Base-by-base conservation (phyloP, 64 coral and sea anemone genomes). In the Trachythela sp. region DNA sequence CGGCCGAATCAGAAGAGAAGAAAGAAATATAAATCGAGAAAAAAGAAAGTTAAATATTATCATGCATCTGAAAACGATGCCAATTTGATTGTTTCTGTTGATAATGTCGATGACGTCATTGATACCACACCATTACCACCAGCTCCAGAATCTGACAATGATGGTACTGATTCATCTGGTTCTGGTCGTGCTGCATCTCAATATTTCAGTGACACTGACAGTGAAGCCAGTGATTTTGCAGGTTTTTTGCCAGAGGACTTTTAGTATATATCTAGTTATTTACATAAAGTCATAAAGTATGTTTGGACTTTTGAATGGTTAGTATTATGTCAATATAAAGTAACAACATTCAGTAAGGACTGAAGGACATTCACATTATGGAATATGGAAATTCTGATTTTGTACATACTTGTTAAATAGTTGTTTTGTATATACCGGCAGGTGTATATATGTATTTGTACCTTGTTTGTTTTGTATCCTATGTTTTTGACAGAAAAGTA, bases 11-110 rank as follows among this genome's bases (percentile, higher is more conserved):
- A 77, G 36, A 77, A 77, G 36, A 77, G 71, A 38, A 32, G 71
- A 77, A 77, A 77, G 71, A 77, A 32, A 77, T 77, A 77, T 77
- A 77, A 17, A 77, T 13, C 29, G 4, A 77, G 71, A 38, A 77
- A 77, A 38, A 77, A 77, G 71, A 77, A 77, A 38, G 30, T 77
- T 35, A 77, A 77, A 35, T 77, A 77, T 38, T 77, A 77, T 77
- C 71, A 77, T 17, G 54, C 15, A 14, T 20, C 54, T 11, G 54
- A 59, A 6, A 13, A 77, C 2, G 71, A 77, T 77, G 71, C 71
- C 3, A 27, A 77, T 9, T 77, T n/a, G 1, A n/a, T 5, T 36
- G 71, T 5, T 59, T n/a, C 14, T 59, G 54, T n/a, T 59, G 54
- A 59, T 59, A 14, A 59, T 20, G 18, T 59, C 18, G 54, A 6